Base-by-base conservation (phyloP, 1,140 invertebrate species). In the Drosophila insularis region DNA sequence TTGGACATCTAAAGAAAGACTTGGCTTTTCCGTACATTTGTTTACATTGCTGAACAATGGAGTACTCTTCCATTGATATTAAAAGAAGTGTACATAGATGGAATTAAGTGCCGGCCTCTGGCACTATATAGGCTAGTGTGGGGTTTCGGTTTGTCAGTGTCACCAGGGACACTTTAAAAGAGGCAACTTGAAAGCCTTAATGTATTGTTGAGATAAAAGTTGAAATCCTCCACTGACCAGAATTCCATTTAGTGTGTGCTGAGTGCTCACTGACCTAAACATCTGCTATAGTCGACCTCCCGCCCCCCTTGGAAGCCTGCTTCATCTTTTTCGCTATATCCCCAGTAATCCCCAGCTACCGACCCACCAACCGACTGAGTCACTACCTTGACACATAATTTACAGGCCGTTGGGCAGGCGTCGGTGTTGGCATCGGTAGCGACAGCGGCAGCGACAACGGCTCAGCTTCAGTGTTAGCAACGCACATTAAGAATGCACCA, bases 381-480 rank as follows among this genome's bases (percentile, higher is more conserved):
- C 58, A 63, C 81, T 54, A 86, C 81, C 81, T 86, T 86, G 81
- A 86, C 82, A 86, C 82, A 50, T 50, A 79, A 70, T 86, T 86
- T 80, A 81, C 82, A 71, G 78, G 54, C 74, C 71, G 82, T 81
- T 86, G 75, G 81, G 80, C 81, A 86, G 66, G 63, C 71, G 43
- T 50, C 17, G 43, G 43, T 46, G 43, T 7, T 14, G 43, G 43
- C 32, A 32, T 32, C 32, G 8, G 32, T 10, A 32, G 23, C 23
- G 23, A 4, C 23, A 23, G 23, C 23, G 23, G 23, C 27, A 6
- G 27, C 27, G 27, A 5, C 27, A 27, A 27, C 27, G 4, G 27
- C 27, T 32, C 32, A 32, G 32, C 32, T 5, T 35, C 32, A 35
- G 32, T 32, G 32, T 32, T 32, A 59, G 65, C 70, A 78, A 81